A percentile compares a stretch with the other conserved stretches of the same genome.
These are phyloP conservation scores for Pammene aurita DNA, from an alignment of 2,888 invertebrate genomes.

Conservation along the genomic window DNA sequence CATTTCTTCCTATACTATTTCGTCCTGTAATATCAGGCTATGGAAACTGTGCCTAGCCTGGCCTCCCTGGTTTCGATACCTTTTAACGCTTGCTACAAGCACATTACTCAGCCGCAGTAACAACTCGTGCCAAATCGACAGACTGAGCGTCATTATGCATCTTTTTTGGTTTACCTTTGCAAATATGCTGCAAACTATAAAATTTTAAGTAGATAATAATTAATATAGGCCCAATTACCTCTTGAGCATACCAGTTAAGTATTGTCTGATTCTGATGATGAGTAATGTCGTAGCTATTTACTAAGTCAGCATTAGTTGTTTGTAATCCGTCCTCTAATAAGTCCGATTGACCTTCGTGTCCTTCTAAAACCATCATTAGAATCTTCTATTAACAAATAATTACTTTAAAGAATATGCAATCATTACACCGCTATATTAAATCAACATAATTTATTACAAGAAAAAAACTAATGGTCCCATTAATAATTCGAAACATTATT, in stretches of 20 bases:
- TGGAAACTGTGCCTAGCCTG: neutral
- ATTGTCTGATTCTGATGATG: too few species aligned
- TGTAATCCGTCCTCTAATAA: too few species aligned
- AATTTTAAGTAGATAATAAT: too few species aligned
- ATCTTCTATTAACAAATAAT: neutral
- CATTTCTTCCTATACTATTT: neutral
- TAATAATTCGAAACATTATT: slow-evolving; percentile 37
- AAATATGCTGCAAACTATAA: neutral
- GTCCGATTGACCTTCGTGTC: neutral
- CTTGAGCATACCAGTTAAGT: neutral
- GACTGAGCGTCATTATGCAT: neutral
- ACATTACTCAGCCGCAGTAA: slow-evolving; percentile 14
- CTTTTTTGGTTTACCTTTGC: neutral
- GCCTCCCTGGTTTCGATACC: neutral
- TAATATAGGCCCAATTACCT: too few species aligned
- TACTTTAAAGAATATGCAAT: neutral
- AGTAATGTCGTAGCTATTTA: too few species aligned
- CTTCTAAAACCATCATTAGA: neutral
- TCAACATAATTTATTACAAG: slow-evolving; percentile 35
- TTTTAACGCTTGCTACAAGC: slow-evolving; percentile 16
- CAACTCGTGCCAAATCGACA: slow-evolving; percentile 17
- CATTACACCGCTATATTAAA: slow-evolving; percentile 16
- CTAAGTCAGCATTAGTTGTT: too few species aligned
- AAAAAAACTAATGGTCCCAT: slow-evolving; percentile 36
- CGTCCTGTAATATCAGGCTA: neutral